A percentile compares a stretch with the other conserved stretches of the same genome.
phyloP scores from a whole-genome alignment of 2,888 invertebrate genomes.

The Erynnis tages region DNA sequence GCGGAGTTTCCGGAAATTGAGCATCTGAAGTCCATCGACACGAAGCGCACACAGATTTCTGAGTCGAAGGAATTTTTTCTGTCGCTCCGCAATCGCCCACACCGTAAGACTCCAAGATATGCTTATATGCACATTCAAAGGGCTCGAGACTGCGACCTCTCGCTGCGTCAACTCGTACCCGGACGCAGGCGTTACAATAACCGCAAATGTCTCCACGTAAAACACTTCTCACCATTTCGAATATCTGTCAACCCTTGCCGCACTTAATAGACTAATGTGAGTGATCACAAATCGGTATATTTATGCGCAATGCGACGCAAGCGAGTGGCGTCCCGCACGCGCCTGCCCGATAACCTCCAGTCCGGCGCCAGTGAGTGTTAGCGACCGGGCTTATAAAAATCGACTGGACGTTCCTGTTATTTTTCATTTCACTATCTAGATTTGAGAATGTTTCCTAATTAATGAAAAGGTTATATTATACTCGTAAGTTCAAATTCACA shows the following conservation, averaged over 20 bases:
- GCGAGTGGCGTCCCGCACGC: conserved; percentile 69
- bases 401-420: background rate
- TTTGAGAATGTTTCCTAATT: background rate
- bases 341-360: conserved; percentile 67
- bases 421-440: background rate
- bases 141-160: conserved; percentile 69
- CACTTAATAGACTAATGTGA: conserved; percentile 56
- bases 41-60: conserved; percentile 63
- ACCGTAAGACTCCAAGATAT: conserved; percentile 71
- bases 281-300: conserved; percentile 50
- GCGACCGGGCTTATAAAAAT: conserved; percentile 41
- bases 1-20: conserved; percentile 73
- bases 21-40: conserved; percentile 76
- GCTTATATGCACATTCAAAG: conserved; percentile 74
- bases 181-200: conserved; percentile 73
- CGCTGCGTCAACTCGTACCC: conserved; percentile 62
- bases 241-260: conserved; percentile 41
- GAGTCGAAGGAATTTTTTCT: conserved; percentile 51
- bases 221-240: conserved; percentile 62
- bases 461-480: background rate
- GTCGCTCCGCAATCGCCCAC: conserved; percentile 40
- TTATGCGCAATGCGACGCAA: conserved; percentile 52
- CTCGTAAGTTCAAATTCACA: background rate
- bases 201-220: conserved; percentile 68
- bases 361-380: conserved; percentile 58